Percentiles rank a stretch among this genome's conserved stretches.
Conservation (phyloP, 1,140 invertebrate species). For the Chironomus tepperi region DNA sequence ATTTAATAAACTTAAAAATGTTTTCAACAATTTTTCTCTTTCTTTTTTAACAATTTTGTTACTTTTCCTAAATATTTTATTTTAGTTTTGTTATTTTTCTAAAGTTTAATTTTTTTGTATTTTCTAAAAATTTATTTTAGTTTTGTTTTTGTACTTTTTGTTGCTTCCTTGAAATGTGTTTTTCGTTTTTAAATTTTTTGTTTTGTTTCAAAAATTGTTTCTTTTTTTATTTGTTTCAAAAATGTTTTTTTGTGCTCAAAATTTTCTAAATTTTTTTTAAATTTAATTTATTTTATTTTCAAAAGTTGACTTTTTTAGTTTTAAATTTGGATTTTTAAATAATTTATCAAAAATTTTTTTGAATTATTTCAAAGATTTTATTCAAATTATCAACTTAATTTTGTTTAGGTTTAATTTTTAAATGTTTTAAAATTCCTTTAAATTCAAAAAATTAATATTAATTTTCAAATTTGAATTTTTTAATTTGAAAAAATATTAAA, state of each 20-base stretch:
- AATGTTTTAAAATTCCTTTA: too few species aligned
- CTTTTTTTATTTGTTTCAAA: too few species aligned
- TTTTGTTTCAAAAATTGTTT: neutral
- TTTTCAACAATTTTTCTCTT: too few species aligned
- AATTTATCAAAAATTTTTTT: neutral
- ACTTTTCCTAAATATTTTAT: neutral
- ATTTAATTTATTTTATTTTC: neutral
- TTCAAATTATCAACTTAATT: too few species aligned
- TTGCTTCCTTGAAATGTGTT: slow-evolving; percentile 1
- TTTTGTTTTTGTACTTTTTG: slow-evolving; percentile 5
- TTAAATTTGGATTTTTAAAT: too few species aligned
- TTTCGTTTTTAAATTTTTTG: neutral
- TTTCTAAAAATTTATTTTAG: neutral
- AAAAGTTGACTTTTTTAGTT: neutral
- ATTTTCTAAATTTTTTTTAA: neutral
- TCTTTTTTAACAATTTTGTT: neutral
- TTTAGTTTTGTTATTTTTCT: neutral
- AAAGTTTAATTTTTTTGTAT: neutral
- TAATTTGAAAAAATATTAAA: too few species aligned
- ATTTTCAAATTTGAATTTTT: too few species aligned
- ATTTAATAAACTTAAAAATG: neutral
- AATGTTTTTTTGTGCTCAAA: neutral
- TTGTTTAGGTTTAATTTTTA: too few species aligned
- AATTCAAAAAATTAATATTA: too few species aligned
- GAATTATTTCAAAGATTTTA: too few species aligned